Evolutionary conservation across 2,797 vertebrate genomes (phyloP), one percentile per base, ranked within the genome.

Genomic region (Euthynnus affinis): DNA sequence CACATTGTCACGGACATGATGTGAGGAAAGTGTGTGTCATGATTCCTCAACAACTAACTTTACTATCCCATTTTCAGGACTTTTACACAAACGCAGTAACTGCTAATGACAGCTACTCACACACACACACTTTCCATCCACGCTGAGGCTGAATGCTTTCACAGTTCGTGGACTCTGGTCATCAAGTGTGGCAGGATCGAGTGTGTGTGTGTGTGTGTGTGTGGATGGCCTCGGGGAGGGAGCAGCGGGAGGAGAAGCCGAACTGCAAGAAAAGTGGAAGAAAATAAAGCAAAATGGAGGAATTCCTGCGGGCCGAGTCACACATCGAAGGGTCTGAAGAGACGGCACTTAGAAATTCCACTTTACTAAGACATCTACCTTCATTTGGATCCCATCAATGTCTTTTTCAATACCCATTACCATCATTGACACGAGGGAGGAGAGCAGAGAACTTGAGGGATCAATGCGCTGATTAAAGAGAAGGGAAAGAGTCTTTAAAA

Each of bases 371-470:
- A 81, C 76, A 78, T 82, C 80, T 57, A 64, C 77, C 71, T 76
- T 83, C 74, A 87, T 88, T 82, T 71, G 48, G 74, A 78, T 4
- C 62, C 70, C 68, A 71, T 85, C 73, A 73, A 72, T 67, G 85
- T 64, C 71, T 80, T 60, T 22, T 37, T 71, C 75, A 68, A 85
- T 65, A 74, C 3, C 55, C 56, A 76, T 86, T 65, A 83, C 59
- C 65, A 29, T 1, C 17, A 13, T 1, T 5, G 85, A 74, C 57
- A 63, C 8, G 0, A 60, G 72, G 71, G 74, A 27, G 0, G 10
- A 51, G 37, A 22, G 51, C 27, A 40, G 70, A 58, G 49, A 70
- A 57, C 51, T 42, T 42, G 13, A 32, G 67, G 44, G 63, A 82
- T 81, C 71, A 71, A 68, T 86, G 79, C 62, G 44, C 46, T 67